Base-by-base conservation (phyloP, 1,140 invertebrate genomes). In the Bombus ignitus region DNA sequence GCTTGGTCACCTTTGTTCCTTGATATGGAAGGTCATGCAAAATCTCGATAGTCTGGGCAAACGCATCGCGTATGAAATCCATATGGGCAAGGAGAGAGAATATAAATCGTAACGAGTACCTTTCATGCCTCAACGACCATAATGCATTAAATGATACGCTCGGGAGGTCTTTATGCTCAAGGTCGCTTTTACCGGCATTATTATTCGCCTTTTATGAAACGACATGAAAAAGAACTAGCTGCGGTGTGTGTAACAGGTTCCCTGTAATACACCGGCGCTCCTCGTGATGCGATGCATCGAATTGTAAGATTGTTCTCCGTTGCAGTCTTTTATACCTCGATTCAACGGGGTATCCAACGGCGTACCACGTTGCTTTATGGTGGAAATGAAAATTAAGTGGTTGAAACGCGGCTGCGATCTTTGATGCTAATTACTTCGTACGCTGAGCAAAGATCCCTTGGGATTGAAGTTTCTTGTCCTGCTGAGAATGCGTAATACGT, bases 141-240 rank as follows among this genome's bases (percentile, higher is more conserved):
- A 86, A 86, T 86, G 84, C 72, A 70, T 62, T 86, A 86, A 86
- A 86, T 81, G 79, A 86, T 86, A 86, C 84, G 84, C 78, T 86
- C 59, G 44, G 79, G 42, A 57, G 84, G 78, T 74, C 84, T 86
- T 86, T 81, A 75, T 74, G 35, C 62, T 57, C 84, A 86, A 86
- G 84, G 83, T 80, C 83, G 83, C 65, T 85, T 35, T 80, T 80
- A 47, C 77, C 68, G 28, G 68, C 83, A 72, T 85, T 85, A 80
- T 72, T 80, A 80, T 72, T 80, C 77, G 83, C 77, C 66, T 85
- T 85, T 70, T 85, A 80, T 80, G 77, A 85, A 72, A 85, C 75
- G 66, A 57, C 77, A 80, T 39, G 57, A 73, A 65, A 85, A 80
- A 71, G 68, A 35, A 32, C 35, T 25, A 37, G 37, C 35, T n/a